Base-by-base conservation (phyloP, 1,140 invertebrate genomes). In the Drosophila sucinea region DNA sequence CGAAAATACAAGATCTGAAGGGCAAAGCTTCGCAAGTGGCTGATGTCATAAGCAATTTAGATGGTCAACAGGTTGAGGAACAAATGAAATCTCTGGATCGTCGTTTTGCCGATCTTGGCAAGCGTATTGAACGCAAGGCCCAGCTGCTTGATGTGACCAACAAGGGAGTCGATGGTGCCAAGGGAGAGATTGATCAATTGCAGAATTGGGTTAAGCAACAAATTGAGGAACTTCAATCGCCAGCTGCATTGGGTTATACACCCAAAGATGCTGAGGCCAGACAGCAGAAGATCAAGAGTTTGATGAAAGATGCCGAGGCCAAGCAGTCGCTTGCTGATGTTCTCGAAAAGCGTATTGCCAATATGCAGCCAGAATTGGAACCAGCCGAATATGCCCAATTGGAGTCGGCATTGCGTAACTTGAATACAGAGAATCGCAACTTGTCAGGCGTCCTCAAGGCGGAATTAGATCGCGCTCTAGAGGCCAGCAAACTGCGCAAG, bases 1-100 rank as follows among this genome's bases (percentile, higher is more conserved):
- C 94, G 23, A 95, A 94, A 79, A 91, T 96, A 30, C 94, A 94
- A 27, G 94, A 95, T 69, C 93, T 97, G 0, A 96, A 96, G 78
- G 92, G 93, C 51, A 93, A 96, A 30, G 96, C 95, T 1, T 92
- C 94, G 7, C 93, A 95, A 91, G 96, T 97, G 30, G 96, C 95
- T 58, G 95, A 96, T 65, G 94, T 96, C 38, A 95, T 97, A 1
- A 97, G 96, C 90, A 97, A 96, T 92, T 92, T 97, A 44, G 98
- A 98, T 91, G 95, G 96, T 0, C 97, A 98, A 78, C 96, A 98
- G 92, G 95, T 98, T 23, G 97, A 98, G 90, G 97, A 98, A 90
- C 96, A 96, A 93, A 94, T 97, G 71, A 97, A 97, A 92, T 95
- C 95, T 0, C 93, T 97, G 1, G 97, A 98, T 86, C 94, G 97